These are phyloP conservation scores for Elaphurus davidianus DNA, from an alignment of 2,113 vertebrate species.

Conservation along the genomic window DNA sequence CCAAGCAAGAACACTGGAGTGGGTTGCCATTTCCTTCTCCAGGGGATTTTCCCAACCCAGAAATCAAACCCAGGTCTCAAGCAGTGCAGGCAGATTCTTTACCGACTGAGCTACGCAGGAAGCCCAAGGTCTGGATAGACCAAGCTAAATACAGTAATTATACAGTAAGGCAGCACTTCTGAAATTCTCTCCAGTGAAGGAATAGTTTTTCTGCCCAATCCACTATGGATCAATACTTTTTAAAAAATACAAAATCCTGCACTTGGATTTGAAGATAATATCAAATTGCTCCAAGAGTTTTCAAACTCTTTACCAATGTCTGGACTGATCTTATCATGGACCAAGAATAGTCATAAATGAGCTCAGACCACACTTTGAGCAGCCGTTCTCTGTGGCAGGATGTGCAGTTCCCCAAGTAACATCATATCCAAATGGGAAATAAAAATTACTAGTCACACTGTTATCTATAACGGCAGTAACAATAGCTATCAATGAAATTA, in stretches of 20 bases:
- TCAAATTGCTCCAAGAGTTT: neutral
- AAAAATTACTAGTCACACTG: neutral
- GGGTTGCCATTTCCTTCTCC: neutral
- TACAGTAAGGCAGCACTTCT: neutral
- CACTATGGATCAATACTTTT: neutral
- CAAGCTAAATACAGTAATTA: neutral
- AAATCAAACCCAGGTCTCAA: neutral
- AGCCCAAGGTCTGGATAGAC: neutral
- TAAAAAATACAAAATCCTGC: neutral
- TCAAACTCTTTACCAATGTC: neutral
- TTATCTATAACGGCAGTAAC: neutral
- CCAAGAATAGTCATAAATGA: neutral
- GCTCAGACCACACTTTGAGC: neutral
- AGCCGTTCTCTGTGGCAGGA: neutral
- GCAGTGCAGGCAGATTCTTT: neutral
- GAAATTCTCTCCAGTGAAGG: neutral
- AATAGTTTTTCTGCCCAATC: neutral
- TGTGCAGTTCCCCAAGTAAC: neutral
- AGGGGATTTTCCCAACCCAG: neutral
- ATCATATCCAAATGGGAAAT: neutral
- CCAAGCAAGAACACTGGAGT: neutral
- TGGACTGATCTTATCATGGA: neutral
- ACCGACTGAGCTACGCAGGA: rapidly evolving
- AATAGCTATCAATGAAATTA: neutral
- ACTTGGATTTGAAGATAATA: neutral